Evolutionary conservation across 2,797 vertebrate species (phyloP), one percentile per base, ranked within the genome.

Genomic region (Peromyscus nudipes): DNA sequence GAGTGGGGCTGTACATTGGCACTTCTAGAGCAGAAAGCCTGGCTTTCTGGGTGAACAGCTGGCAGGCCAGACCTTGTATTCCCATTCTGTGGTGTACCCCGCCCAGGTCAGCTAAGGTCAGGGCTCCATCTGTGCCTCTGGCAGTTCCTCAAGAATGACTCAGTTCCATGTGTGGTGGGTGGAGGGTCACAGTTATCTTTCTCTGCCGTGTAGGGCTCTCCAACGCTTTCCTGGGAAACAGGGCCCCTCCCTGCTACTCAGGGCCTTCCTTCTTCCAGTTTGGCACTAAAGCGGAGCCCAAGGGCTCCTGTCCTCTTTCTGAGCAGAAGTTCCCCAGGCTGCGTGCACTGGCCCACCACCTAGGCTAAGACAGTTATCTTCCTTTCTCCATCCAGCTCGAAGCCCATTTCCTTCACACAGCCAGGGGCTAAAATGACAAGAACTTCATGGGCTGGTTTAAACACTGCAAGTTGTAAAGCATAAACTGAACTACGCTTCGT

Each of bases 141-240:
- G 77, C 83, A 14, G 12, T 69, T 91, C 82, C n/a, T 55, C 82
- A 25, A 9, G 55, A 88, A 92, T 96, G 94, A 94, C 40, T 97
- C 97, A 95, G 80, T 71, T 83, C 89, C 29, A 4, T n/a, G 37
- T 19, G 46, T 46, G 55, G 55, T 91, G 73, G 76, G 81, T 9
- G 29, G 62, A 92, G 46, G 52, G 21, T 77, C 62, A 31, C 6
- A 37, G 64, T 86, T 86, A 40, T 12, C 69, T 49, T 95, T 60
- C 67, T n/a, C 19, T 31, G 37, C 4, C 5, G 21, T 29, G 31
- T n/a, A 40, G 31, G 40, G 8, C 73, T 46, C 10, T 6, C 73
- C 67, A 60, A 31, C 67, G 71, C 92, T 84, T 97, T 95, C 79
- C 97, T 96, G 75, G 37, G 94, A 49, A 86, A 69, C 79, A 83